phyloP scores from a whole-genome alignment of 1,140 invertebrate genomes.

The Palaemon carinicauda region DNA sequence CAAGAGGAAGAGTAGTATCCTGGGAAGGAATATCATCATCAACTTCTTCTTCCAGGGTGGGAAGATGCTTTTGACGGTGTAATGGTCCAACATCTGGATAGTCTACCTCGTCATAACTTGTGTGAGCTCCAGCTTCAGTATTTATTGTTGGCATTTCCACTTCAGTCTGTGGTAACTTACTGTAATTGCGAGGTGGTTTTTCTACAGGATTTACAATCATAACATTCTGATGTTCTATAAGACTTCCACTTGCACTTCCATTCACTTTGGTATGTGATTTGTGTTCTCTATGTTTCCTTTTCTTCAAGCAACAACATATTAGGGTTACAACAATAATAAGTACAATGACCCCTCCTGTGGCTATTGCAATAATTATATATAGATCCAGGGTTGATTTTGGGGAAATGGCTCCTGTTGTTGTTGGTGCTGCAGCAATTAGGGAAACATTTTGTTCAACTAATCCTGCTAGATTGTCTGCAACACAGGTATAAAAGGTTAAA shows the following conservation, averaged over 20 bases:
- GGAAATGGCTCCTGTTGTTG: conserved; percentile 71
- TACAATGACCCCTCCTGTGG: conserved; percentile 68
- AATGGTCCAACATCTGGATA: conserved; percentile 40
- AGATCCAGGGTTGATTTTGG: conserved; percentile 71
- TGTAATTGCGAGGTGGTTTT: conserved; percentile 65
- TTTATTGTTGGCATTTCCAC: conserved; percentile 59
- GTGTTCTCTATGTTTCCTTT: conserved; percentile 65
- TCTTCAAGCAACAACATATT: conserved; percentile 60
- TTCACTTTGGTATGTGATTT: conserved; percentile 51
- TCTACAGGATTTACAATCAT: conserved; percentile 63
- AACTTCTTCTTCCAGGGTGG: conserved; percentile 53
- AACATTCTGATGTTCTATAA: conserved; percentile 40
- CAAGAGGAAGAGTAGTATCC: conserved; percentile 18
- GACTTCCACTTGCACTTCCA: conserved; percentile 67
- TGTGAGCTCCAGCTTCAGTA: conserved; percentile 27
- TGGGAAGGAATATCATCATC: conserved; percentile 44
- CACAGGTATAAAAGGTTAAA: conserved; percentile 83
- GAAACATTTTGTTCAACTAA: conserved; percentile 74
- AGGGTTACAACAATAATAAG: conserved; percentile 60
- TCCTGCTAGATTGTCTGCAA: conserved; percentile 79
- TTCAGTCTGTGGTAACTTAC: conserved; percentile 63
- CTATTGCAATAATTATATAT: conserved; percentile 71
- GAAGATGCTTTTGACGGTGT: conserved; percentile 25
- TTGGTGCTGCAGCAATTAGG: conserved; percentile 74
- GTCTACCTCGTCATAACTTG: conserved; percentile 58